Percentiles rank a stretch among this genome's conserved stretches.
These are phyloP conservation scores for Drosophila jambulina DNA, from an alignment of 1,140 invertebrate genomes.

Conservation along the genomic window DNA sequence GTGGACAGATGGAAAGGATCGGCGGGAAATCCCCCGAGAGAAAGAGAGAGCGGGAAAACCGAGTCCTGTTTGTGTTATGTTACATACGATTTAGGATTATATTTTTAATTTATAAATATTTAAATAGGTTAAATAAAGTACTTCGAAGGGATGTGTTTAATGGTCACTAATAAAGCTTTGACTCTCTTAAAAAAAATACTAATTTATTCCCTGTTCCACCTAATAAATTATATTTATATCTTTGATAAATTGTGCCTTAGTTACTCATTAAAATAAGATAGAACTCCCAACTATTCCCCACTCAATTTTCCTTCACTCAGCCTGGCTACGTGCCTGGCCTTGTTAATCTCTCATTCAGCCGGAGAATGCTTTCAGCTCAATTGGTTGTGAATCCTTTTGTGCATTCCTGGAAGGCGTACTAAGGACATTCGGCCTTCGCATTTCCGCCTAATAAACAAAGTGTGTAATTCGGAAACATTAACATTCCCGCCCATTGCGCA, in stretches of 20 bases:
- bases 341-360: neutral
- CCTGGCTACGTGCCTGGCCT: neutral
- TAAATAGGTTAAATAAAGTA: no score
- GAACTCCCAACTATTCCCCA: neutral
- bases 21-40: constrained; percentile 3
- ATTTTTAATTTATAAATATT: neutral
- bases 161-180: no score
- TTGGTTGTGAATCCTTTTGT: constrained; percentile 19
- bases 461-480: constrained; percentile 21
- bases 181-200: neutral
- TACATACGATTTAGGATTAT: no score
- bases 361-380: constrained; percentile 10
- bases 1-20: constrained; percentile 22
- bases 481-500: constrained; percentile 14
- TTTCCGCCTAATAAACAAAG: constrained; percentile 4
- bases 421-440: constrained; percentile 10
- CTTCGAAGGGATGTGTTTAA: no score
- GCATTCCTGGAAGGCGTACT: constrained; percentile 4
- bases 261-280: neutral
- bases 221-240: no score
- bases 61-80: constrained; percentile 5
- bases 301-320: neutral
- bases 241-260: no score
- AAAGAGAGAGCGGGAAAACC: neutral
- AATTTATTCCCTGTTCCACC: neutral